Base-by-base conservation (phyloP, 2,888 invertebrate species). In the Lissonota sp. region DNA sequence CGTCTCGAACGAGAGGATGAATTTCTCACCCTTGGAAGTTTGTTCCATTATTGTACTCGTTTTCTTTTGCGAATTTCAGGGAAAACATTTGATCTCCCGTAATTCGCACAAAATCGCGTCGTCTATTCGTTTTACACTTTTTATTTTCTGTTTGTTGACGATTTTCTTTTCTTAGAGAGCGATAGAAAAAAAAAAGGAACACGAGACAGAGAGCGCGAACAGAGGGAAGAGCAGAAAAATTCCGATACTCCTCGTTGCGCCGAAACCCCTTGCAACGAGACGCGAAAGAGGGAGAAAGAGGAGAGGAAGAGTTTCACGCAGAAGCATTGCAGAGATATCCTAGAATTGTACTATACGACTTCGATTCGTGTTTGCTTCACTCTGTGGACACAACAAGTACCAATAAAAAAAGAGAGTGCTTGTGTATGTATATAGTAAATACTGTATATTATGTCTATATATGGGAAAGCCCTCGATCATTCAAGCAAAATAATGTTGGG, bases 221-320 rank as follows among this genome's bases (percentile, higher is more conserved):
- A 12, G 53, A 53, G 14, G 53, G 53, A 14, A 53, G 53, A 53
- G 53, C 53, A n/a, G 53, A 53, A 16, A 66, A 81, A 75, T 81
- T 73, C 73, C 77, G 69, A 77, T 78, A 77, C 70, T 14, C 46
- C 55, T 69, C 69, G 69, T 26, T 53, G 67, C 70, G 75, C 62
- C 80, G n/a, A 57, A 67, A 7, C 26, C 73, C 72, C 69, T 70
- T 67, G 64, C 74, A 66, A 16, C 42, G 57, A 37, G 53, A 40
- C 49, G 49, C 40, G 4, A 16, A 51, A 37, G 40, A 40, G 40
- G 26, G 37, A 44, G 26, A 42, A 42, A 62, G 16, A 42, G 14
- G 10, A 14, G 8, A 7, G 58, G 51, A 60, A 26, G 51, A 64
- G 51, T 70, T 62, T 64, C 64, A 81, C 80, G 80, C 80, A 81